phyloP scores from a whole-genome alignment of 2,797 vertebrate genomes.

The Morus bassanus region DNA sequence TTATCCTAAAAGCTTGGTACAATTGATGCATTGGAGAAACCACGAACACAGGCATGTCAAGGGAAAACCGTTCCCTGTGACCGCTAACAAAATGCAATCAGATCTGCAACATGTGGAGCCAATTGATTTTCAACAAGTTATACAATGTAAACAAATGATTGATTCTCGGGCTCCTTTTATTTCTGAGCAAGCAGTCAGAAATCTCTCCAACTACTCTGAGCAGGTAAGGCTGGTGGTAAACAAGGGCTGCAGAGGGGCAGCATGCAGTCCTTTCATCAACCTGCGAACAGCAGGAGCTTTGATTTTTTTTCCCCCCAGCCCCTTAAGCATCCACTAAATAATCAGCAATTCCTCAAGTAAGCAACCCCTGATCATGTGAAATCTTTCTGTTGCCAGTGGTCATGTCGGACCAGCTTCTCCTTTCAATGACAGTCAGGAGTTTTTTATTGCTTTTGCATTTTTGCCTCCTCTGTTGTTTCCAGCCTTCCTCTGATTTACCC shows the following conservation, averaged over 20 bases:
- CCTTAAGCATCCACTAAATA: constrained; percentile 29
- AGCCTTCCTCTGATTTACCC: constrained; percentile 34
- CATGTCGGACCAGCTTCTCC: not conserved
- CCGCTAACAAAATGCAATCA: constrained; percentile 13
- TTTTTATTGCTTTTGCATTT: constrained; percentile 23
- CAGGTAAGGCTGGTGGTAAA: constrained; percentile 15
- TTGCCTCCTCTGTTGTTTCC: not conserved
- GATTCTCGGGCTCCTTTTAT: not conserved
- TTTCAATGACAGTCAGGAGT: not conserved
- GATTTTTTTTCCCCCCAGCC: not conserved
- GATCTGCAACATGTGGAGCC: constrained; percentile 9
- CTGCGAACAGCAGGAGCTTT: not conserved
- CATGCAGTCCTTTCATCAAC: constrained; percentile 19
- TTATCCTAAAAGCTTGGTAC: constrained; percentile 68
- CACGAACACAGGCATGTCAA: not conserved
- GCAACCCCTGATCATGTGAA: not conserved
- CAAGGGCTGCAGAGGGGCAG: not conserved
- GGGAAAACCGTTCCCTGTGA: constrained; percentile 20
- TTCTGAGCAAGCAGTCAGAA: not conserved
- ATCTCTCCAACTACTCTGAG: not conserved
- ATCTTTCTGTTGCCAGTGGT: not conserved
- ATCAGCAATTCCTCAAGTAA: not conserved
- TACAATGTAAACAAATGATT: constrained; percentile 17
- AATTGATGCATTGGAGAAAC: constrained; percentile 31
- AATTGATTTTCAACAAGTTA: constrained; percentile 19